Evolutionary conservation across 2,888 invertebrate species (phyloP).

Genomic region (Eupithecia subumbrata): DNA sequence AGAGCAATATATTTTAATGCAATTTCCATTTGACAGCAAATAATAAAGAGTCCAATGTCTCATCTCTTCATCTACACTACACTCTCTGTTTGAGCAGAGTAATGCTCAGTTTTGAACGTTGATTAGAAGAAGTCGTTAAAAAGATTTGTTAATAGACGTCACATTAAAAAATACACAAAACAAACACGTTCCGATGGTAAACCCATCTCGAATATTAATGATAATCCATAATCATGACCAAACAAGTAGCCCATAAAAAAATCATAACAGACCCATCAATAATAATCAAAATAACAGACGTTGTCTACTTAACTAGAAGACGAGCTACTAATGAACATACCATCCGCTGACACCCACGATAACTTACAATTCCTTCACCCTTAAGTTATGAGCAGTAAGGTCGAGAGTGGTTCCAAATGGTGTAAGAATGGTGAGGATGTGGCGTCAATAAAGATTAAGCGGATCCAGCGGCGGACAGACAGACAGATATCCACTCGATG

Average conservation of each 20-base stretch:
- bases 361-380: conserved; percentile 5
- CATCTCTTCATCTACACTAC: background rate
- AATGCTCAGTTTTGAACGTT: background rate
- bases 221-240: conserved; percentile 23
- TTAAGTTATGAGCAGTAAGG: conserved; percentile 24
- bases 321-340: conserved; percentile 45
- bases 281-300: conserved; percentile 61
- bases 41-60: background rate
- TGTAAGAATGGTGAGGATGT: conserved; percentile 21
- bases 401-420: conserved; percentile 16
- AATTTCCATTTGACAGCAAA: background rate
- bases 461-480: conserved; percentile 60
- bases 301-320: conserved; percentile 47
- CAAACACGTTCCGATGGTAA: background rate
- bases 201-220: conserved; percentile 1
- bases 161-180: background rate
- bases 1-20: background rate
- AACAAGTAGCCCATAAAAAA: conserved; percentile 45
- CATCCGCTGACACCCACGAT: conserved; percentile 32
- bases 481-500: conserved; percentile 62
- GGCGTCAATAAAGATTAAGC: conserved; percentile 71
- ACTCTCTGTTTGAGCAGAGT: background rate
- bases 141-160: background rate
- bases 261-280: conserved; percentile 55
- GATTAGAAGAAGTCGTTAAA: background rate